Evolutionary conservation across 2,888 invertebrate genomes (phyloP).

Genomic region (Tenthredo distinguenda): DNA sequence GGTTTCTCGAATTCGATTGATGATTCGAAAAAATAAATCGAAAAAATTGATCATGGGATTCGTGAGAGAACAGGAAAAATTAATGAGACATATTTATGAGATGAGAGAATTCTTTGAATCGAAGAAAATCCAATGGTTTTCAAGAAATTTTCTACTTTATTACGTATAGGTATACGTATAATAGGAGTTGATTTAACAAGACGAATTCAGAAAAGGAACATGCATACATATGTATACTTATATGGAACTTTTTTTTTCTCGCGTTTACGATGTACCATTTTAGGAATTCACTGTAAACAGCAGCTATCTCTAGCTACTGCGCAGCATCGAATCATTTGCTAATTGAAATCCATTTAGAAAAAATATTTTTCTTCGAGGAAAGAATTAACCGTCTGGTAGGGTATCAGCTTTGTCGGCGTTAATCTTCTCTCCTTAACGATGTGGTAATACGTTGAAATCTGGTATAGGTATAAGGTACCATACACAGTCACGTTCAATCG

Average conservation of each 20-base stretch:
- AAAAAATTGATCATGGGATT: not conserved
- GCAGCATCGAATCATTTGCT: slow-evolving; percentile 35
- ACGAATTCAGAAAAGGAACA: not conserved
- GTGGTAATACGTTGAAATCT: slow-evolving; percentile 20
- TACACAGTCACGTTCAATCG: not conserved
- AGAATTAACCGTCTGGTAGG: slow-evolving; percentile 24
- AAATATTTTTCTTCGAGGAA: slow-evolving; percentile 44
- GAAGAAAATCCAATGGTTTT: not conserved
- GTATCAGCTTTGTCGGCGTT: slow-evolving; percentile 37
- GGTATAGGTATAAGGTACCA: not conserved
- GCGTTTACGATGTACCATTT: slow-evolving; percentile 21
- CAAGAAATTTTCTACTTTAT: not conserved
- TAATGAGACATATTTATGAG: not conserved
- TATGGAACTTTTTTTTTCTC: slow-evolving; percentile 25
- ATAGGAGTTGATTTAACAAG: not conserved
- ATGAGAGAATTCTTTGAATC: not conserved
- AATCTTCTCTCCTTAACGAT: slow-evolving; percentile 42
- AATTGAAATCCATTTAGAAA: slow-evolving; percentile 39
- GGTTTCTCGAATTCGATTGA: not conserved
- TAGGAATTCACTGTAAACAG: not conserved
- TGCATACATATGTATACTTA: not conserved
- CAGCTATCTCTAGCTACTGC: not conserved
- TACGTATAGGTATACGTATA: not conserved
- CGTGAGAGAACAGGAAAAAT: not conserved
- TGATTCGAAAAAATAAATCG: not conserved